Evolutionary conservation across 2,113 vertebrate species (phyloP).

Genomic region (Hassar affinis): DNA sequence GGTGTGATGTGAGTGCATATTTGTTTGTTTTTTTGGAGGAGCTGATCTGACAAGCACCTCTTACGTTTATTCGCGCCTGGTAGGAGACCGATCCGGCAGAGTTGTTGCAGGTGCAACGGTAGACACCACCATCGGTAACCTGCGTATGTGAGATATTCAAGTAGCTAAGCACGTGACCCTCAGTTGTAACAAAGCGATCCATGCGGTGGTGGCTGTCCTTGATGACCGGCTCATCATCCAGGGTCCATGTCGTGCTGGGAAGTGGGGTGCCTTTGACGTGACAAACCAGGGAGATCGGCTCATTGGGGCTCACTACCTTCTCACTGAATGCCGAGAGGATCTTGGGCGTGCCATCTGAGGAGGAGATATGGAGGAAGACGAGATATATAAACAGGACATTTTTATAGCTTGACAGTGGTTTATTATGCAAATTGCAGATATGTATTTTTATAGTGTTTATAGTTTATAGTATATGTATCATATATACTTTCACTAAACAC

Average conservation of each 20-base stretch:
- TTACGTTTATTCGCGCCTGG: conserved; percentile 99
- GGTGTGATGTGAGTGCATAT: conserved; percentile 68
- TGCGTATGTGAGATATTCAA: conserved; percentile 94
- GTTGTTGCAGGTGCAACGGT: conserved; percentile 97
- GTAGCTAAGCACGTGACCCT: conserved; percentile 95
- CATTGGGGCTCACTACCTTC: conserved; percentile 92
- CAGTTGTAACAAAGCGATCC: conserved; percentile 89
- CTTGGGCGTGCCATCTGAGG: conserved; percentile 93
- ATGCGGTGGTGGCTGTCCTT: conserved; percentile 91
- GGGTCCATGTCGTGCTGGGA: conserved; percentile 88
- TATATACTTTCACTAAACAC: neutral
- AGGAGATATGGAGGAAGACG: neutral
- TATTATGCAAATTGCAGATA: neutral
- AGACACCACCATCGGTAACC: conserved; percentile 94
- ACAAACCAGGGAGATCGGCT: conserved; percentile 93
- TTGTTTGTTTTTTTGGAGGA: conserved; percentile 85
- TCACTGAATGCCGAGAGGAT: conserved; percentile 96
- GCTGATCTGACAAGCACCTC: conserved; percentile 99
- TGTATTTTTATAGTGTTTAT: neutral
- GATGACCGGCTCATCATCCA: conserved; percentile 92
- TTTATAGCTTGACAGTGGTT: neutral
- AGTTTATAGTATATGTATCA: neutral
- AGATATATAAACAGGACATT: neutral
- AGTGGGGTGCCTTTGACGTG: conserved; percentile 93
- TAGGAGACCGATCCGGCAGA: conserved; percentile 96